Evolutionary conservation across 2,888 invertebrate genomes (phyloP).

Genomic region (Agapostemon virescens): DNA sequence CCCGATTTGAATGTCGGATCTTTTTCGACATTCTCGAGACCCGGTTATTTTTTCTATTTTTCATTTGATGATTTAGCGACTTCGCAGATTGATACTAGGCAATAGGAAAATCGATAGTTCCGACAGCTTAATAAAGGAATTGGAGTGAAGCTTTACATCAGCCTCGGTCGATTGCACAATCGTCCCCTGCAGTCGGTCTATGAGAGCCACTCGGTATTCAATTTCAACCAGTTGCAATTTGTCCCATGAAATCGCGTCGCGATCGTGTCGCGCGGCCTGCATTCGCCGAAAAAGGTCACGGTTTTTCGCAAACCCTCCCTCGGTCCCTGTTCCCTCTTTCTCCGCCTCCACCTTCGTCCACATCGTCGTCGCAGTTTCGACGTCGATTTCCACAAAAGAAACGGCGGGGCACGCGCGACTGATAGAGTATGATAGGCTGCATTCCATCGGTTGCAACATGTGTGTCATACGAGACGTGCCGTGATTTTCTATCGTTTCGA

Average conservation of each 20-base stretch:
- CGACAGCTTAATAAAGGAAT: neutral
- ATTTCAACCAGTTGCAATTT: conserved; percentile 47
- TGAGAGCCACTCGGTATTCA: conserved; percentile 40
- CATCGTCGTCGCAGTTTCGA: conserved; percentile 34
- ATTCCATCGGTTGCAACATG: conserved; percentile 78
- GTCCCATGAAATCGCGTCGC: conserved; percentile 41
- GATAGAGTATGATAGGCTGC: conserved; percentile 71
- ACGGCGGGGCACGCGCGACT: conserved; percentile 58
- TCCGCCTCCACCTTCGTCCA: neutral
- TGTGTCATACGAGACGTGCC: conserved; percentile 80
- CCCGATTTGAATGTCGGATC: too few species aligned
- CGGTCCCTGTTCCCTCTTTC: neutral
- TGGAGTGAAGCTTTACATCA: neutral
- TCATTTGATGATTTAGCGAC: too few species aligned
- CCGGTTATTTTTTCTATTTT: too few species aligned
- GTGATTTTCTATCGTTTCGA: conserved; percentile 74
- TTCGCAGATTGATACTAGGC: too few species aligned
- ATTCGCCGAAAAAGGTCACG: conserved; percentile 52
- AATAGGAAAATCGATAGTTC: neutral
- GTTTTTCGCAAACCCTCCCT: conserved; percentile 46
- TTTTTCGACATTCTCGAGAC: too few species aligned
- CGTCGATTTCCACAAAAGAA: conserved; percentile 66
- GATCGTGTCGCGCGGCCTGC: conserved; percentile 22
- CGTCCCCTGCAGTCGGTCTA: conserved; percentile 32
- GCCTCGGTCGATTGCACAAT: neutral